Evolutionary conservation across 2,113 vertebrate genomes (phyloP).

Genomic region (Spilogale gracilis): DNA sequence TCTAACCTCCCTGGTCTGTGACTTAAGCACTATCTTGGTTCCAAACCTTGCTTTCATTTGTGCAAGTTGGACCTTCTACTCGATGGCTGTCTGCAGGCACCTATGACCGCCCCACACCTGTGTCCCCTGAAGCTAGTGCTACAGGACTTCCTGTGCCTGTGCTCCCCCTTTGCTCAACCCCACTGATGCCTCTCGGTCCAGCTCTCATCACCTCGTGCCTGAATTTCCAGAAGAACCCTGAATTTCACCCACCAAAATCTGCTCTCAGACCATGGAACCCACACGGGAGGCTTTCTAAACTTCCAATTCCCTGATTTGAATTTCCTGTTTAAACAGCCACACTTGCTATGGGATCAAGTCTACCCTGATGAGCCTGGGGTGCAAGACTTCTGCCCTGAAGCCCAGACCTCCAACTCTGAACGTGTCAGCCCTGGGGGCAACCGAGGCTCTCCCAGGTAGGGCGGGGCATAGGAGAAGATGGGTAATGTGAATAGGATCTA

Average conservation of each 20-base stretch:
- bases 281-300: not conserved
- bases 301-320: not conserved
- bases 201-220: not conserved
- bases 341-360: not conserved
- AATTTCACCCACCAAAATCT: not conserved
- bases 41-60: not conserved
- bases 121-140: not conserved
- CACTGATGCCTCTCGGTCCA: not conserved
- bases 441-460: rapidly evolving
- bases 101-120: too few species aligned
- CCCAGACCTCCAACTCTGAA: not conserved
- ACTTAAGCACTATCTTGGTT: not conserved
- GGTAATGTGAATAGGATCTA: rapidly evolving
- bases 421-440: rapidly evolving
- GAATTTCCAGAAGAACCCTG: not conserved
- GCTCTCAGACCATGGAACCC: not conserved
- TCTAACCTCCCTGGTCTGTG: not conserved
- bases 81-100: too few species aligned
- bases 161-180: not conserved
- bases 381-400: not conserved
- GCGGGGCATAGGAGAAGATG: too few species aligned
- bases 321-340: not conserved
- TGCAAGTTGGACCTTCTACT: not conserved
- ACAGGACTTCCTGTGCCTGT: not conserved
- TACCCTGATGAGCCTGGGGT: too few species aligned